Evolutionary conservation across 2,797 vertebrate genomes (phyloP).

Genomic region (Bradypodion pumilum): DNA sequence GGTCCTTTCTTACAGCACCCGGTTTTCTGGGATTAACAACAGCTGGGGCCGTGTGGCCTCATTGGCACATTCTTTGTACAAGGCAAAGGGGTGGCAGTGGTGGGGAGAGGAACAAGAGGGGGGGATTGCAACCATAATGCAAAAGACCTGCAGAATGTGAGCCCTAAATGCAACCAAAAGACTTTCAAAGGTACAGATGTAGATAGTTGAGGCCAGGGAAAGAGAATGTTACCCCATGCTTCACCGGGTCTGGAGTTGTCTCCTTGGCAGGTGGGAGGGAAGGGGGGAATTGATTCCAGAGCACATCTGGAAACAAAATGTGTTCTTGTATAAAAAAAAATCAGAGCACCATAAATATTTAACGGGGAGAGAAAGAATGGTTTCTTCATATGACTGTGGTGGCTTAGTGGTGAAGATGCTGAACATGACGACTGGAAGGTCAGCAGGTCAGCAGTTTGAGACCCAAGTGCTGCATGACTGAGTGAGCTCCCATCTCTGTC

Average conservation of each 20-base stretch:
- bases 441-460: too few species aligned
- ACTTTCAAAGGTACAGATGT: not conserved
- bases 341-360: constrained; percentile 42
- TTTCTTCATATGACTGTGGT: too few species aligned
- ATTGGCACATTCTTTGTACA: constrained; percentile 49
- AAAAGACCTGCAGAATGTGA: not conserved
- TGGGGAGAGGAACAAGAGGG: not conserved
- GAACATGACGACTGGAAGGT: too few species aligned
- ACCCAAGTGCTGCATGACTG: too few species aligned
- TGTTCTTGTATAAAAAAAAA: constrained; percentile 78
- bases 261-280: not conserved
- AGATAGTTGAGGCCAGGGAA: not conserved
- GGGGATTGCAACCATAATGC: not conserved
- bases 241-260: not conserved
- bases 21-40: constrained; percentile 64
- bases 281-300: constrained; percentile 56
- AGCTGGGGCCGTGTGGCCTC: constrained; percentile 37
- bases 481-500: too few species aligned
- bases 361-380: not conserved
- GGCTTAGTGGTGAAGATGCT: too few species aligned
- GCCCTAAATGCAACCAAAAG: not conserved
- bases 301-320: constrained; percentile 77
- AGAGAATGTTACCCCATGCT: not conserved
- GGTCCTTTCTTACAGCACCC: constrained; percentile 60
- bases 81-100: not conserved